phyloP scores from a whole-genome alignment of 2,888 invertebrate genomes.

The Parasteatoda lunata region DNA sequence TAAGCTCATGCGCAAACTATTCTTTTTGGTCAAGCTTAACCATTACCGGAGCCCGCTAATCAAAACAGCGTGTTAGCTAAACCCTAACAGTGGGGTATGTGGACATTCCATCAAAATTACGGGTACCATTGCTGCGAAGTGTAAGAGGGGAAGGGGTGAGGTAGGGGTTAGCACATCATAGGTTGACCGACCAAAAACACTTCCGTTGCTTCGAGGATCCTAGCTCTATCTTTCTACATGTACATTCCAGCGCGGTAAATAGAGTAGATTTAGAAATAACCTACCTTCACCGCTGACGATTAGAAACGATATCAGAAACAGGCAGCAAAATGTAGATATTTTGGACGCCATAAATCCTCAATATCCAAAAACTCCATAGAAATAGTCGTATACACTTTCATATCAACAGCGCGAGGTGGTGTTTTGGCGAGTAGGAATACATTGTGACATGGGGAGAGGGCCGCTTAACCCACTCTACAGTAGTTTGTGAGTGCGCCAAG shows the following conservation, averaged over 20 bases:
- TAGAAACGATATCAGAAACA: conserved; percentile 78
- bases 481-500: conserved; percentile 59
- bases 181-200: conserved; percentile 67
- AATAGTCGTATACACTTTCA: conserved; percentile 66
- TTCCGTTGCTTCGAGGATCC: conserved; percentile 59
- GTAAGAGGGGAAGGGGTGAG: conserved; percentile 28
- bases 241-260: conserved; percentile 31
- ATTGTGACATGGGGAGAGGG: conserved; percentile 46
- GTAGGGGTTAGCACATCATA: conserved; percentile 65
- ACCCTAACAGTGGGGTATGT: conserved; percentile 32
- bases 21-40: conserved; percentile 49
- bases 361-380: conserved; percentile 78
- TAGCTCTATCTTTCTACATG: conserved; percentile 28
- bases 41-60: conserved; percentile 49
- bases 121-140: conserved; percentile 34
- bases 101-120: conserved; percentile 47
- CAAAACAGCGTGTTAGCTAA: conserved; percentile 42
- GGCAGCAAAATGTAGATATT: conserved; percentile 82
- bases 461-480: conserved; percentile 56
- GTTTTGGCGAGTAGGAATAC: conserved; percentile 60
- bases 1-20: conserved; percentile 61
- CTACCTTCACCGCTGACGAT: conserved; percentile 70
- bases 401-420: conserved; percentile 48
- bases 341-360: conserved; percentile 86
- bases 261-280: conserved; percentile 20